Percentiles rank a stretch among this genome's conserved stretches.
phyloP scores from a whole-genome alignment of 2,797 vertebrate species.

The Lepidocolaptes lacrymiger region DNA sequence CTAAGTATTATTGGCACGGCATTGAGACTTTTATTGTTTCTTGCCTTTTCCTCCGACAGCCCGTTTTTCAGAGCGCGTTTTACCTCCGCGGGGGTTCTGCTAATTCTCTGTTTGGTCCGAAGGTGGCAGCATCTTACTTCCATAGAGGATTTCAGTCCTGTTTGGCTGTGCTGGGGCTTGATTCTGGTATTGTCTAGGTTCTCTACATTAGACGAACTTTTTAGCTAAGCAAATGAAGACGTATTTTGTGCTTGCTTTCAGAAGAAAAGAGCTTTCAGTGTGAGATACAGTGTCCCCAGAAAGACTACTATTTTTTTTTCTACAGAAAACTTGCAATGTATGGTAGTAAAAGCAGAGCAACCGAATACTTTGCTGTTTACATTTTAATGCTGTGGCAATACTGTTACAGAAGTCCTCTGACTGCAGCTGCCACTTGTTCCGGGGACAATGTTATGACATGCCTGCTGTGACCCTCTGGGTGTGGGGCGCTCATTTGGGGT shows the following conservation, averaged over 20 bases:
- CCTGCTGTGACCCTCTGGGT: background rate
- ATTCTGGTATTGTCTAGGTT: background rate
- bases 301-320: background rate
- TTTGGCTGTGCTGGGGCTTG: background rate
- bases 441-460: background rate
- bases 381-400: background rate
- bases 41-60: background rate
- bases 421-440: background rate
- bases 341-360: background rate
- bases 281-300: background rate
- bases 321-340: background rate
- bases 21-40: background rate
- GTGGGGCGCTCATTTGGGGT: background rate
- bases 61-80: fast-evolving
- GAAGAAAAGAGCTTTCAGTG: background rate
- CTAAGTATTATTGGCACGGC: background rate
- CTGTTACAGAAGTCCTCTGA: background rate
- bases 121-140: conserved; percentile 76
- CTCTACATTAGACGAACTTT: background rate
- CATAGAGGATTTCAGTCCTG: background rate
- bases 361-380: background rate
- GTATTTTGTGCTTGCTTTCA: background rate
- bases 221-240: background rate
- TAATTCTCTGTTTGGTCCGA: background rate
- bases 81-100: background rate